Percentiles rank a stretch among this genome's conserved stretches.
These are phyloP conservation scores for Jacana jacana DNA, from an alignment of 2,113 vertebrate genomes.

Conservation along the genomic window DNA sequence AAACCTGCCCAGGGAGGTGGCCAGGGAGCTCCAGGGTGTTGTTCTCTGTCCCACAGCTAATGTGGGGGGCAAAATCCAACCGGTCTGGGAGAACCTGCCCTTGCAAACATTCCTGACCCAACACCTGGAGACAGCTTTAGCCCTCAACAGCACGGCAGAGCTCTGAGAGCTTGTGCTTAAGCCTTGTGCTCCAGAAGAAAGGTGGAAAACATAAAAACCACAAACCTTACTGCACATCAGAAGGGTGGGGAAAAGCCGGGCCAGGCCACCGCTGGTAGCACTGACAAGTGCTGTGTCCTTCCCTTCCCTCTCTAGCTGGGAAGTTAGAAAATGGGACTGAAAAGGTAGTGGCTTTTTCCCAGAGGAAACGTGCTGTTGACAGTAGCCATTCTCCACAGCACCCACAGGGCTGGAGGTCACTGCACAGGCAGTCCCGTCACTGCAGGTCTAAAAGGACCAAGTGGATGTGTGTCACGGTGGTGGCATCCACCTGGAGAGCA, in stretches of 20 bases:
- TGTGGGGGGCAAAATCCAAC: neutral
- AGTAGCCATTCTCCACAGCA: neutral
- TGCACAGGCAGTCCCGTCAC: neutral
- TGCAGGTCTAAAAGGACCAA: neutral
- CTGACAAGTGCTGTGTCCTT: neutral
- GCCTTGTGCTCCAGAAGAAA: neutral
- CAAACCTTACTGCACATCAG: neutral
- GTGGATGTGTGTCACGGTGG: fast-evolving
- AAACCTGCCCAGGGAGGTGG: neutral
- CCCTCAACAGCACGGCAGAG: neutral
- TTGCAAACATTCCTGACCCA: neutral
- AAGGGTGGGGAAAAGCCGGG: neutral
- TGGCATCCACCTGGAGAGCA: neutral
- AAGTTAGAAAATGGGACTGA: neutral
- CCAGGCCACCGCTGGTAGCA: neutral
- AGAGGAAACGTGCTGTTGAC: neutral
- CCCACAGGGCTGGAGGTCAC: neutral
- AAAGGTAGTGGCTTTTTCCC: neutral
- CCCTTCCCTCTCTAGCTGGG: neutral
- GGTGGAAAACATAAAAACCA: neutral
- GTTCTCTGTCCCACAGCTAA: neutral
- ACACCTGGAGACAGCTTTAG: neutral
- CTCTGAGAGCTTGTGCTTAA: neutral
- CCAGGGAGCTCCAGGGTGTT: neutral
- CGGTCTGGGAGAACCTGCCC: neutral